These are phyloP conservation scores for Ectropis crepuscularia DNA, from an alignment of 2,888 invertebrate species.

Conservation along the genomic window DNA sequence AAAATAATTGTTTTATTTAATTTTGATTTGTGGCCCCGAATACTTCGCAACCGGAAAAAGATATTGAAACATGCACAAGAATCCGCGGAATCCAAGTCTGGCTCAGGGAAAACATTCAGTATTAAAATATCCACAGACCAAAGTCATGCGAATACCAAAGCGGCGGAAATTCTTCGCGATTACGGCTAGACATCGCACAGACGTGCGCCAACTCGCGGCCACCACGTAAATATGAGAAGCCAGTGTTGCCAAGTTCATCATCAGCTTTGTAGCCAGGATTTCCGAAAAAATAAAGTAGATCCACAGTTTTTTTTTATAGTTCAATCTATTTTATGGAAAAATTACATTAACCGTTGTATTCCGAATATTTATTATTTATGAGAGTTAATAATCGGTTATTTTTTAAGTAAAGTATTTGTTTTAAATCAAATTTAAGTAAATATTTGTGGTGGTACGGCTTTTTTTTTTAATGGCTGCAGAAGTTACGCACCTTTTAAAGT, in stretches of 20 bases:
- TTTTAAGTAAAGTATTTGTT: no score
- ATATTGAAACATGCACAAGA: slow-evolving; percentile 45
- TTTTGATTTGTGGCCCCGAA: slow-evolving; percentile 25
- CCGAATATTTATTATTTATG: no score
- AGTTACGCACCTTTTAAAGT: no score
- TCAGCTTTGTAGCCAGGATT: no score
- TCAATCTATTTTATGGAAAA: no score
- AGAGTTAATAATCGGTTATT: no score
- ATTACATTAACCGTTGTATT: no score
- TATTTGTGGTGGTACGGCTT: no score
- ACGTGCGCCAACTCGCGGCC: slow-evolving; percentile 65
- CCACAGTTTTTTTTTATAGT: no score
- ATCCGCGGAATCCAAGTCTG: slow-evolving; percentile 60
- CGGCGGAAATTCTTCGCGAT: slow-evolving; percentile 74
- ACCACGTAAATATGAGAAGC: slow-evolving; percentile 69
- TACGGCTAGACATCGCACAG: slow-evolving; percentile 80
- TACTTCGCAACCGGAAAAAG: slow-evolving; percentile 22
- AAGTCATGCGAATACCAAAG: slow-evolving; percentile 70
- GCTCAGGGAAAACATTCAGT: slow-evolving; percentile 64
- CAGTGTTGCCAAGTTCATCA: slow-evolving; percentile 13
- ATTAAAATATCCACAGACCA: slow-evolving; percentile 66
- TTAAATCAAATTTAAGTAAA: no score
- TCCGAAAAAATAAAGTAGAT: no score
- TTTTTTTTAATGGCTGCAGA: no score
- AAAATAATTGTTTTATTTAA: slow-evolving; percentile 11